A percentile compares a stretch with the other conserved stretches of the same genome.
phyloP scores from a whole-genome alignment of 2,113 vertebrate genomes.

The Bubalus kerabau region DNA sequence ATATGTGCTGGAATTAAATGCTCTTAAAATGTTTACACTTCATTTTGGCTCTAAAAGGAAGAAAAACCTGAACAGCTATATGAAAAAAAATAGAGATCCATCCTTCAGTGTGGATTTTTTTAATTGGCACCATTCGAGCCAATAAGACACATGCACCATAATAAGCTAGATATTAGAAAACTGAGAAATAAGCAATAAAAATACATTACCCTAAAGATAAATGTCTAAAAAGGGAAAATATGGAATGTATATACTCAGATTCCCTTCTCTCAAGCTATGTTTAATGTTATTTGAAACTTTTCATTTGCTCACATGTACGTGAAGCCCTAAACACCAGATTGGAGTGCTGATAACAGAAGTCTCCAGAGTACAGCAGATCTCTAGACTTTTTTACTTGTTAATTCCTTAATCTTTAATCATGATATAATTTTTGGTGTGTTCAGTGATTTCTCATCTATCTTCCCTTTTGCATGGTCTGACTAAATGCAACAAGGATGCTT shows the following conservation, averaged over 20 bases:
- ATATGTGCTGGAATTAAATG: constrained; percentile 55
- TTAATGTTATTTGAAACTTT: constrained; percentile 47
- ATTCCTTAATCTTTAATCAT: constrained; percentile 56
- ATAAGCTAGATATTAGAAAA: constrained; percentile 59
- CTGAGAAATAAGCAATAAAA: constrained; percentile 58
- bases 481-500: constrained; percentile 61
- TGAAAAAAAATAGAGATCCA: constrained; percentile 54
- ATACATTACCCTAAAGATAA: background rate
- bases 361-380: background rate
- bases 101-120: constrained; percentile 55
- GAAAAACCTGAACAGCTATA: constrained; percentile 28
- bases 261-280: constrained; percentile 10
- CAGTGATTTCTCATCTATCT: constrained; percentile 66
- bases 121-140: constrained; percentile 25
- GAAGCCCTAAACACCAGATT: constrained; percentile 50
- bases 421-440: constrained; percentile 40
- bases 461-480: constrained; percentile 3
- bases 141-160: constrained; percentile 38
- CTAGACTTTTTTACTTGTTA: background rate
- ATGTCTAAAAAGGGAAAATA: constrained; percentile 42
- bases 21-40: constrained; percentile 62
- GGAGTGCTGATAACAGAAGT: constrained; percentile 19
- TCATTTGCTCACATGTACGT: constrained; percentile 49
- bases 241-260: background rate
- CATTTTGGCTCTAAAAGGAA: constrained; percentile 51